Evolutionary conservation across 2,113 vertebrate species (phyloP).

Genomic region (Festucalex cinctus): DNA sequence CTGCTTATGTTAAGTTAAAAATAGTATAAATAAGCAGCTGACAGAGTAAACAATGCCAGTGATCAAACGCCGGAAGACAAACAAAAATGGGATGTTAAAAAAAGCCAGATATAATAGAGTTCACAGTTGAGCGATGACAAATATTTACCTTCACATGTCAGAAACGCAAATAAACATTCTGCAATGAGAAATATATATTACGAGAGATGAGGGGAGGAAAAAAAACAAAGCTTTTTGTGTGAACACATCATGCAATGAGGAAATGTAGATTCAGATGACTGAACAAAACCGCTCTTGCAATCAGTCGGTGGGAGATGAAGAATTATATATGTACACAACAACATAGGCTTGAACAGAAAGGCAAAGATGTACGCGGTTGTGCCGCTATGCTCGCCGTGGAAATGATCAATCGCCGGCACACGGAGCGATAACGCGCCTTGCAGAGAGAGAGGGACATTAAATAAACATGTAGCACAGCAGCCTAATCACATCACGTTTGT

Average conservation of each 20-base stretch:
- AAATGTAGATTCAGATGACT: not conserved
- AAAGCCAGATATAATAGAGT: constrained; percentile 40
- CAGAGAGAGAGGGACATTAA: constrained; percentile 18
- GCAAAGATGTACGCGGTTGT: constrained; percentile 1
- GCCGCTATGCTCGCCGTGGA: not conserved
- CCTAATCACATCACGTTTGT: constrained; percentile 26
- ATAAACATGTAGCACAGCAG: constrained; percentile 31
- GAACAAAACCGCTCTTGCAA: not conserved
- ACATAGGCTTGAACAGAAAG: constrained; percentile 14
- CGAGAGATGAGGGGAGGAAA: constrained; percentile 1
- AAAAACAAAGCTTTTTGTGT: no score
- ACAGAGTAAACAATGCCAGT: constrained; percentile 19
- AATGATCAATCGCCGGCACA: constrained; percentile 36
- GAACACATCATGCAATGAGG: not conserved
- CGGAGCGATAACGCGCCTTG: not conserved
- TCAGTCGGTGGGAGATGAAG: constrained; percentile 16
- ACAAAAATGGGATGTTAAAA: constrained; percentile 13
- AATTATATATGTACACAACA: constrained; percentile 25
- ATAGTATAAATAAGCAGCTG: constrained; percentile 21
- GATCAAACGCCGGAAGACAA: constrained; percentile 25
- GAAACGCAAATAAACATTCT: constrained; percentile 51
- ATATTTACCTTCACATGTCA: constrained; percentile 69
- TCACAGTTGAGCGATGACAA: constrained; percentile 62
- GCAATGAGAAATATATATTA: constrained; percentile 37
- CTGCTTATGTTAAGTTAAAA: constrained; percentile 15